Percentiles rank a stretch among this genome's conserved stretches.
Evolutionary conservation across 2,113 vertebrate species (phyloP).

Genomic region (Amphiprion ocellaris): DNA sequence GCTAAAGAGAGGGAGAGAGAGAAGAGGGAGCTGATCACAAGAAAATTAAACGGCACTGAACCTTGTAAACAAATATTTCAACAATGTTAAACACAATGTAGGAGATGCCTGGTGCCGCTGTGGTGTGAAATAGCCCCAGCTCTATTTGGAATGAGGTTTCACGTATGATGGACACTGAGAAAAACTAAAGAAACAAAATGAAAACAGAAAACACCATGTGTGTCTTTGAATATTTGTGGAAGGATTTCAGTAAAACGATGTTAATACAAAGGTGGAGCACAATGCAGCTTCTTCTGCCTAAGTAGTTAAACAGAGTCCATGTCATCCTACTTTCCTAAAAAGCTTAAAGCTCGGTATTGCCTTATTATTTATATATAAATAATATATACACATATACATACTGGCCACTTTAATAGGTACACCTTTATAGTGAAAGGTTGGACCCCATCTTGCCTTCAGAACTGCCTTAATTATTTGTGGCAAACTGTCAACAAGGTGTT

Average conservation of each 20-base stretch:
- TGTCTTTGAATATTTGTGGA: background rate
- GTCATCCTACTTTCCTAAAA: background rate
- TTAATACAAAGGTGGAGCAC: background rate
- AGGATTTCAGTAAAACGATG: constrained; percentile 3
- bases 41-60: constrained; percentile 83
- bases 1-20: constrained; percentile 14
- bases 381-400: constrained; percentile 24
- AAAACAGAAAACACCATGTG: background rate
- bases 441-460: no score
- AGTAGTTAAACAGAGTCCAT: background rate
- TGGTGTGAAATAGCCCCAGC: constrained; percentile 75
- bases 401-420: no score
- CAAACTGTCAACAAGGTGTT: no score
- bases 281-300: background rate
- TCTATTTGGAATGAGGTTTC: constrained; percentile 57
- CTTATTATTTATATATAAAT: constrained; percentile 24
- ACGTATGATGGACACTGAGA: constrained; percentile 45
- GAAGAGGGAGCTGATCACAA: constrained; percentile 66
- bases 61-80: constrained; percentile 85
- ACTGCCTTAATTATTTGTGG: no score
- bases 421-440: no score
- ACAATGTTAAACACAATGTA: constrained; percentile 79
- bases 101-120: constrained; percentile 61
- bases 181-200: constrained; percentile 4
- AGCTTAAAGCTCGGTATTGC: constrained; percentile 27